Evolutionary conservation across 2,113 vertebrate species (phyloP).

Genomic region (Ceyx melanurus): DNA sequence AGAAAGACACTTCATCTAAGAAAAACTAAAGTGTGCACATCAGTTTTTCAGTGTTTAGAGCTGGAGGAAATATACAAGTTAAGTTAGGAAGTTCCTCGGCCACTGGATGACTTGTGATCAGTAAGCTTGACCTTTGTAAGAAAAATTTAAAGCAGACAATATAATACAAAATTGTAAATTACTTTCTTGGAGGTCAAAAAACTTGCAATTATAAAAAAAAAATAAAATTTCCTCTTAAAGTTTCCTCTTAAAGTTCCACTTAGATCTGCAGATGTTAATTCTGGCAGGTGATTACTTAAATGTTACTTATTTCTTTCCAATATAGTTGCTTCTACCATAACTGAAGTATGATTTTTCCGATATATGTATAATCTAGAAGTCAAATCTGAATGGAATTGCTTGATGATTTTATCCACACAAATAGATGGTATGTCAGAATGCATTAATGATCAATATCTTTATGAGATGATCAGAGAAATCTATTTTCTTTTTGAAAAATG

Average conservation of each 20-base stretch:
- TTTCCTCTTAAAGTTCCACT: not conserved
- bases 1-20: not conserved
- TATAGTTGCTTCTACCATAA: not conserved
- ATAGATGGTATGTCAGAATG: not conserved
- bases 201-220: not conserved
- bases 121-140: not conserved
- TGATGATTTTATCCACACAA: conserved; percentile 47
- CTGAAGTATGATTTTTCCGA: not conserved
- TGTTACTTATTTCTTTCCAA: not conserved
- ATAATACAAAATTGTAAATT: not conserved
- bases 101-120: not conserved
- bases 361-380: conserved; percentile 22
- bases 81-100: not conserved
- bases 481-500: conserved; percentile 48
- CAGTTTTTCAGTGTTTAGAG: not conserved
- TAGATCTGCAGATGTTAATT: not conserved
- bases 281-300: not conserved
- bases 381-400: conserved; percentile 7
- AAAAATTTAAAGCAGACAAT: not conserved
- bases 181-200: not conserved
- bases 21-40: not conserved
- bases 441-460: conserved; percentile 24
- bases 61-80: not conserved
- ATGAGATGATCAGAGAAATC: conserved; percentile 51
- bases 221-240: not conserved